These are phyloP conservation scores for Onthophagus sagittarius DNA, from an alignment of 2,888 invertebrate genomes.

Conservation along the genomic window DNA sequence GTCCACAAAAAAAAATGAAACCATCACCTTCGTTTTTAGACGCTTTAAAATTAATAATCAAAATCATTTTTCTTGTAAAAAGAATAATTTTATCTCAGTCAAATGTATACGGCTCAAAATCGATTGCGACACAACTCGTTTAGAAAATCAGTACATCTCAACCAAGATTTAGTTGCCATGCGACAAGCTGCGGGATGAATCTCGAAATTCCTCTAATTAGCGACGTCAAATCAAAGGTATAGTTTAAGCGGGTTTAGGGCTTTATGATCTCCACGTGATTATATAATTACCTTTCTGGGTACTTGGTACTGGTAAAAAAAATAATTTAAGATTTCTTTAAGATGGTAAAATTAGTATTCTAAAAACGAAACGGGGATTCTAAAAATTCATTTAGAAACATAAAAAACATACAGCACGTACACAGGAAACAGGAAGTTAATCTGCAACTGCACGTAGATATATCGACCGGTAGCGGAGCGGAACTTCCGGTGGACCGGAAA, in stretches of 20 bases:
- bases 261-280: constrained; percentile 26
- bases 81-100: not conserved
- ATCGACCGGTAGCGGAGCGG: constrained; percentile 50
- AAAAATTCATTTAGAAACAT: constrained; percentile 30
- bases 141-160: constrained; percentile 14
- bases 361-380: constrained; percentile 28
- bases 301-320: too few species aligned
- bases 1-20: not conserved
- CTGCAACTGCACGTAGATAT: constrained; percentile 50
- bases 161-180: constrained; percentile 37
- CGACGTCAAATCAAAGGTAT: constrained; percentile 42
- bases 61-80: too few species aligned
- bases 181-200: constrained; percentile 37
- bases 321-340: not conserved
- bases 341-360: not conserved
- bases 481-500: constrained; percentile 51
- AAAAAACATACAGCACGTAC: constrained; percentile 29
- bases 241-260: constrained; percentile 22
- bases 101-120: not conserved
- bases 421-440: constrained; percentile 50
- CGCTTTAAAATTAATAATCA: too few species aligned
- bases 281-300: not conserved
- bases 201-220: constrained; percentile 42
- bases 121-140: not conserved
- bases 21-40: not conserved